Evolutionary conservation across 2,113 vertebrate species (phyloP), one percentile per base, ranked within the genome.

Genomic region (Campylorhamphus procurvoides): DNA sequence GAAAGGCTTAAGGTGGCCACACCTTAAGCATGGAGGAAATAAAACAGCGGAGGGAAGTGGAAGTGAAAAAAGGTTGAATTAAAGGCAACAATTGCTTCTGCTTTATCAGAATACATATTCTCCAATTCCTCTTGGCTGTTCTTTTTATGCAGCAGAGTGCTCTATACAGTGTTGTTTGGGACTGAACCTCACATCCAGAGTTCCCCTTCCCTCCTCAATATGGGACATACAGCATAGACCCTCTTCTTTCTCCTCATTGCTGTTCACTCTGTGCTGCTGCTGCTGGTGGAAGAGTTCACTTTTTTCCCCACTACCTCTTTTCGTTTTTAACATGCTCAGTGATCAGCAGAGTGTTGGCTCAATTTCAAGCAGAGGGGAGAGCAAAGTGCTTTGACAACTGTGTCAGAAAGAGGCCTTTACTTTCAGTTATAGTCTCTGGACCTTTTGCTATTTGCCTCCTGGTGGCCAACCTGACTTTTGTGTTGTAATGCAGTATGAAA

Each of bases 261-360:
- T 81, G 49, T 5, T 66, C 27, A 52, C 33, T 72, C 62, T 56
- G 15, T 29, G 27, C 23, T 56, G 25, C 31, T 66, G 50, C 24
- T 18, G 46, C 18, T 1, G 0, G 62, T 52, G 19, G 59, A 33
- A 92, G 15, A 39, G 37, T 17, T 87, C 1, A 0, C 4, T 62
- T 66, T 72, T 89, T 63, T 23, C 3, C 5, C 39, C 39, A 31
- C 8, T 27, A 4, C 6, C 35, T 55, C 18, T 84, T 75, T 74
- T 74, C 35, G 23, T 82, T 52, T 39, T 68, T 55, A 55, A 49
- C 13, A 8, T 47, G 28, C n/a, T 84, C 68, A 67, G 25, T 53
- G 39, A 79, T 75, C 53, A 91, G 35, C 44, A 47, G 60, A 62
- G 4, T 46, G 25, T 56, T 95, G 50, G 22, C 35, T 83, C 8